Percentiles rank a stretch among this genome's conserved stretches.
Evolutionary conservation across 2,797 vertebrate genomes (phyloP).

Genomic region (Myotis daubentonii): DNA sequence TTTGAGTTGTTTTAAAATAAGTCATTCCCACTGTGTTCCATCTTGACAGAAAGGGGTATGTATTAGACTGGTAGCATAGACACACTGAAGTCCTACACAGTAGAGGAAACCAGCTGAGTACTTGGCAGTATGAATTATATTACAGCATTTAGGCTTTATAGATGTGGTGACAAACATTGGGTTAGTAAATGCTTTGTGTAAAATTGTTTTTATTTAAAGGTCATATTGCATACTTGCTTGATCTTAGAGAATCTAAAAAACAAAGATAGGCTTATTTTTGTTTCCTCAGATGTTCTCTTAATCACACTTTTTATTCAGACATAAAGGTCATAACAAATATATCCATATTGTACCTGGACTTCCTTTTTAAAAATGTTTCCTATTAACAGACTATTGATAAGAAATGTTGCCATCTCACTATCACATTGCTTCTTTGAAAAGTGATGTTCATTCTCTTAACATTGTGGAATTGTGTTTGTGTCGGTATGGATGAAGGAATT

Average conservation of each 20-base stretch:
- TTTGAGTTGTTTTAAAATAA: not conserved
- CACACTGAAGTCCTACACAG: not conserved
- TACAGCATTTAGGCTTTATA: constrained; percentile 9
- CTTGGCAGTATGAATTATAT: constrained; percentile 26
- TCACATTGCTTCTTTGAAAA: constrained; percentile 51
- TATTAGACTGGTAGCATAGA: not conserved
- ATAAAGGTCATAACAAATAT: not conserved
- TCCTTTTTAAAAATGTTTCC: constrained; percentile 17
- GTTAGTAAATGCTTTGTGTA: constrained; percentile 35
- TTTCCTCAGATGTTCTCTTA: constrained; percentile 46
- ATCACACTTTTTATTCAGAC: constrained; percentile 31
- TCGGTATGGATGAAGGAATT: not conserved
- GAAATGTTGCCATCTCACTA: not conserved
- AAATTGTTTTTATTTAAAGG: constrained; percentile 40
- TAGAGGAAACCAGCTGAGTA: not conserved
- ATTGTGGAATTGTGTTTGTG: constrained; percentile 38
- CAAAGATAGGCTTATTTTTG: constrained; percentile 51
- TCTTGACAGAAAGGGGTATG: not conserved
- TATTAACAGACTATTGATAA: constrained; percentile 14
- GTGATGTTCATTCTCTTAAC: constrained; percentile 19
- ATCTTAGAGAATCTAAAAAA: constrained; percentile 32
- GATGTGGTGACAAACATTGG: not conserved
- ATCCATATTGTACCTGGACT: not conserved
- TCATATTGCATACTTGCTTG: not conserved
- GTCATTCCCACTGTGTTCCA: not conserved